Conservation (phyloP, 1,140 invertebrate species). For the Neodiprion fabricii region DNA sequence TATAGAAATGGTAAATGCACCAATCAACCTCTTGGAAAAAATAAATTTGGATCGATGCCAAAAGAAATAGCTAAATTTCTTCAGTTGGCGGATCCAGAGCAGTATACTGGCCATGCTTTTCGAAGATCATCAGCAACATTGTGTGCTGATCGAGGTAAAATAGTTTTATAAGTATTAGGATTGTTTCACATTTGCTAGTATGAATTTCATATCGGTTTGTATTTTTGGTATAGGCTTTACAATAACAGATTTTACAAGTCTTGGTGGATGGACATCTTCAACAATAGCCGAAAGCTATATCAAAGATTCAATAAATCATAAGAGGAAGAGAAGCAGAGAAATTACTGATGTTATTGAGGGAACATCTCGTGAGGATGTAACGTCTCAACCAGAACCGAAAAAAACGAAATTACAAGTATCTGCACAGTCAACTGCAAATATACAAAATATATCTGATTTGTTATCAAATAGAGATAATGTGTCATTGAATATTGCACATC, state of each 20-base stretch:
- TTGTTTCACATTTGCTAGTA: no score
- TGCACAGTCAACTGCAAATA: no score
- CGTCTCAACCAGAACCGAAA: no score
- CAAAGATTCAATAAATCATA: not conserved
- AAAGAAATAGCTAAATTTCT: constrained; percentile 28
- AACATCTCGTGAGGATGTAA: no score
- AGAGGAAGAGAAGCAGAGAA: no score
- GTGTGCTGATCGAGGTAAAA: constrained; percentile 14
- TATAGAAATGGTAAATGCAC: constrained; percentile 30
- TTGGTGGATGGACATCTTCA: constrained; percentile 24
- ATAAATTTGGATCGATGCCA: constrained; percentile 28
- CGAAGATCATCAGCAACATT: constrained; percentile 27
- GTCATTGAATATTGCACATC: no score
- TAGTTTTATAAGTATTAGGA: no score
- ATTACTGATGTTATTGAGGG: no score
- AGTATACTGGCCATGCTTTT: constrained; percentile 32
- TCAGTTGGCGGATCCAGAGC: constrained; percentile 21
- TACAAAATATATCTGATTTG: no score
- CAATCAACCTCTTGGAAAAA: constrained; percentile 28
- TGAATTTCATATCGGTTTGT: no score
- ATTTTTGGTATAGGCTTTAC: constrained; percentile 13
- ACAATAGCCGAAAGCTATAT: constrained; percentile 21
- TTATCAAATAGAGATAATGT: no score
- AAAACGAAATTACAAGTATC: no score
- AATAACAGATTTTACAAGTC: constrained; percentile 16